These are phyloP conservation scores for Microcebus tavaratra DNA, from an alignment of 2,113 vertebrate genomes.

Conservation along the genomic window DNA sequence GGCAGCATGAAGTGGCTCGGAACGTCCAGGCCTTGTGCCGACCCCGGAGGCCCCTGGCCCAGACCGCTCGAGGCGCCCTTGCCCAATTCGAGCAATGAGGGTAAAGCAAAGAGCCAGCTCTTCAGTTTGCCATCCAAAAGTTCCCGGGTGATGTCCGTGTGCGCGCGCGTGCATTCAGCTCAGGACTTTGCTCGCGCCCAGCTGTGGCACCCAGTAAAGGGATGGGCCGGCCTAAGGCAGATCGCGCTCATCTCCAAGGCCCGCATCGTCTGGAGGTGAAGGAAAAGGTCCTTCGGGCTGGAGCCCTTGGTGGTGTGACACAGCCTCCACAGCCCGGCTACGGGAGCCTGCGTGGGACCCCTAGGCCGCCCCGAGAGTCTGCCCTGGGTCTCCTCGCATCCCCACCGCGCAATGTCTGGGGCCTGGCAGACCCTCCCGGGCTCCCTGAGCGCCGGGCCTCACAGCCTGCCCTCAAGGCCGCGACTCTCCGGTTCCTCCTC, in stretches of 20 bases:
- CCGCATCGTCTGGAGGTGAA: too few species aligned
- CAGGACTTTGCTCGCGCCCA: accelerated
- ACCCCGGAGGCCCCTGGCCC: neutral
- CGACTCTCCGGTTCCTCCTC: neutral
- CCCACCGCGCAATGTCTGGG: too few species aligned
- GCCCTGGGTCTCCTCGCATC: too few species aligned
- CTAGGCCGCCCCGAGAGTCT: too few species aligned
- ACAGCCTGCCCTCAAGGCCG: neutral
- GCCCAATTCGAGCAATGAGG: neutral
- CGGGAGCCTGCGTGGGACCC: too few species aligned
- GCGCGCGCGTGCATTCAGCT: accelerated
- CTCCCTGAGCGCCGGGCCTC: too few species aligned
- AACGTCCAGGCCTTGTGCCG: neutral
- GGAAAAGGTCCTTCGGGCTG: too few species aligned
- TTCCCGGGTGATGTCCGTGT: neutral
- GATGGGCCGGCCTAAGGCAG: too few species aligned
- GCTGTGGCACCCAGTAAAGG: neutral
- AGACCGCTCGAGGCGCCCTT: accelerated
- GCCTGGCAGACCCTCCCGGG: accelerated
- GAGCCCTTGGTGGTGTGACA: too few species aligned
- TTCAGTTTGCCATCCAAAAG: neutral
- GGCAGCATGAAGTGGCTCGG: neutral
- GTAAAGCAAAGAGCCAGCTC: neutral
- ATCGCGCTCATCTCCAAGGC: too few species aligned
- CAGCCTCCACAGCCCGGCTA: too few species aligned